Conservation (phyloP, 2,888 invertebrate genomes). For the Patella ulyssiponensis region DNA sequence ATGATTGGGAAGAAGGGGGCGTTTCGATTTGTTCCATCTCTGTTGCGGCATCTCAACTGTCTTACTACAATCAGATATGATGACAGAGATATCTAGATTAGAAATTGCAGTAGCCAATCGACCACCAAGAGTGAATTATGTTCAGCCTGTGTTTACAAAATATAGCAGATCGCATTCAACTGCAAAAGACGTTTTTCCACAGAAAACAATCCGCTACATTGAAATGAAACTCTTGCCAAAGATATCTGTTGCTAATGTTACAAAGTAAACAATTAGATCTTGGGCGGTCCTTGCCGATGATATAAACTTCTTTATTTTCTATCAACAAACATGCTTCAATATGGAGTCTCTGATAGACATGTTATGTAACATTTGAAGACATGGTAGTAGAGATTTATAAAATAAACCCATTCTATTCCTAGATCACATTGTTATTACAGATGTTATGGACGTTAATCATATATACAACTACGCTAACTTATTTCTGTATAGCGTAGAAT, state of each 20-base stretch:
- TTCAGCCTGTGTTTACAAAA: too few species aligned
- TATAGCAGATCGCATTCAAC: not conserved
- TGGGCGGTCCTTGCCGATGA: not conserved
- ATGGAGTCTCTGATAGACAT: not conserved
- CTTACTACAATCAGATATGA: too few species aligned
- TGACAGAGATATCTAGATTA: too few species aligned
- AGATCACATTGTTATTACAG: not conserved
- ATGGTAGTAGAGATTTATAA: not conserved
- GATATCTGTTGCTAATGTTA: not conserved
- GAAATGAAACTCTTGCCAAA: not conserved
- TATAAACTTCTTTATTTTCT: not conserved
- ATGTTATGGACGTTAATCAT: not conserved
- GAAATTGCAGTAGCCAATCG: too few species aligned
- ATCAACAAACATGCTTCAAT: conserved; percentile 7
- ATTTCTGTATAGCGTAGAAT: too few species aligned
- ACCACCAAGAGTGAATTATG: too few species aligned
- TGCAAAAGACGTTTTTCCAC: not conserved
- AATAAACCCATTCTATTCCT: not conserved
- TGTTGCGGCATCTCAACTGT: too few species aligned
- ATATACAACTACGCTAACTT: not conserved
- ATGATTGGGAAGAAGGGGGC: too few species aligned
- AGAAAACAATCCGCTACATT: not conserved
- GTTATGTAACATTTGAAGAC: conserved; percentile 11
- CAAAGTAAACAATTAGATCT: not conserved
- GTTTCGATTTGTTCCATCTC: too few species aligned